Conservation (phyloP, 2,797 vertebrate species). For the Menidia menidia region DNA sequence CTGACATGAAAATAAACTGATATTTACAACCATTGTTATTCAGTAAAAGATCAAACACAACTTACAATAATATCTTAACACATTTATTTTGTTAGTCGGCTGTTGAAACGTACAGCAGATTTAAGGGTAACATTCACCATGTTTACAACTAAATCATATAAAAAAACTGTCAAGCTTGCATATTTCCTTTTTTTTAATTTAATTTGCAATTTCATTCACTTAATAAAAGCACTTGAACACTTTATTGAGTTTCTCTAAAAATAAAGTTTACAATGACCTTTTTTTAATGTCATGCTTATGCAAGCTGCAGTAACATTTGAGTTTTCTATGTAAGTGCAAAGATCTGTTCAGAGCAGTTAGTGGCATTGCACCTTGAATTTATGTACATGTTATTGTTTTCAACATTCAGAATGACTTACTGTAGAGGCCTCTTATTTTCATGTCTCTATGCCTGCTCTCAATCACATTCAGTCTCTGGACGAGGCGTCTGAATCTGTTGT, state of each 20-base stretch:
- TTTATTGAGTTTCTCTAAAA: conserved; percentile 55
- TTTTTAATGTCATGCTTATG: conserved; percentile 74
- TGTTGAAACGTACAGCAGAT: conserved; percentile 63
- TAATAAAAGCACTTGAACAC: conserved; percentile 50
- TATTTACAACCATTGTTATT: not conserved
- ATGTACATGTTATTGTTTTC: conserved; percentile 61
- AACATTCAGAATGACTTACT: conserved; percentile 55
- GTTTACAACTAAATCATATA: conserved; percentile 63
- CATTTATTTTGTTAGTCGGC: conserved; percentile 64
- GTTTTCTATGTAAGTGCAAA: conserved; percentile 60
- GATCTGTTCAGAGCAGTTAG: conserved; percentile 56
- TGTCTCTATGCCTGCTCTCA: conserved; percentile 12
- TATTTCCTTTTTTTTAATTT: conserved; percentile 36
- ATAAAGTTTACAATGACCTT: conserved; percentile 55
- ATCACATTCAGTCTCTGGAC: conserved; percentile 28
- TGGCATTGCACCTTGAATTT: conserved; percentile 55
- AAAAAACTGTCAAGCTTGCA: conserved; percentile 73
- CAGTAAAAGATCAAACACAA: not conserved
- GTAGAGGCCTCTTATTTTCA: conserved; percentile 32
- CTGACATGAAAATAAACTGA: not conserved
- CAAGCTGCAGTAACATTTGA: conserved; percentile 61
- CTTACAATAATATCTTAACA: conserved; percentile 1
- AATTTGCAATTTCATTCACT: conserved; percentile 53
- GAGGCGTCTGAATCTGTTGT: conserved; percentile 11
- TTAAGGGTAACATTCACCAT: conserved; percentile 75